Evolutionary conservation across 1,140 invertebrate genomes (phyloP).

Genomic region (Dreissena polymorpha): DNA sequence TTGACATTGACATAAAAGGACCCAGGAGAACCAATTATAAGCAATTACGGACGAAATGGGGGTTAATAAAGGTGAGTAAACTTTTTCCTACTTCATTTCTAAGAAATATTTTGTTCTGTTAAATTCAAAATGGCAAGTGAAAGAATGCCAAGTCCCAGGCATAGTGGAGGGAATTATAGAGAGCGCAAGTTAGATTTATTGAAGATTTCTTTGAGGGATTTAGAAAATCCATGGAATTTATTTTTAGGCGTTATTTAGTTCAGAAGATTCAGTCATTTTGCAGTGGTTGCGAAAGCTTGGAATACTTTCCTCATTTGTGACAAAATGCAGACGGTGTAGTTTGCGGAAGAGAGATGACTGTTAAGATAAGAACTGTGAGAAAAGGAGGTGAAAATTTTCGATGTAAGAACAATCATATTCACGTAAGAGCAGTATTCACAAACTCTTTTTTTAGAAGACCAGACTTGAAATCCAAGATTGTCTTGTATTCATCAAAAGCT

Average conservation of each 20-base stretch:
- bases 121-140: too few relatives aligned
- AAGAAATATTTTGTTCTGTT: too few relatives aligned
- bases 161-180: constrained; percentile 13
- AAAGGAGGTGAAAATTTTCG: background rate
- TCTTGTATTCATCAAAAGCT: background rate
- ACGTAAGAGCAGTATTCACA: background rate
- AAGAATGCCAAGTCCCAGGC: background rate
- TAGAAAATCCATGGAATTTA: constrained; percentile 6
- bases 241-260: background rate
- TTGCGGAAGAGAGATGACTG: background rate
- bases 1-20: too few relatives aligned
- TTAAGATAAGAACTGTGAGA: background rate
- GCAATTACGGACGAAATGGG: too few relatives aligned
- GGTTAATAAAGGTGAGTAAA: too few relatives aligned
- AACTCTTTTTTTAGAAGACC: constrained; percentile 18
- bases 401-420: background rate
- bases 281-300: background rate
- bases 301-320: background rate
- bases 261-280: background rate
- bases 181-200: background rate
- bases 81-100: too few relatives aligned
- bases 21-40: too few relatives aligned
- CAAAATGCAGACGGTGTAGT: background rate
- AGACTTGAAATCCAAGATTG: background rate
- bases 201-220: background rate